Evolutionary conservation across 2,797 vertebrate species (phyloP), one percentile per base, ranked within the genome.

Genomic region (Otolemur crassicaudatus): DNA sequence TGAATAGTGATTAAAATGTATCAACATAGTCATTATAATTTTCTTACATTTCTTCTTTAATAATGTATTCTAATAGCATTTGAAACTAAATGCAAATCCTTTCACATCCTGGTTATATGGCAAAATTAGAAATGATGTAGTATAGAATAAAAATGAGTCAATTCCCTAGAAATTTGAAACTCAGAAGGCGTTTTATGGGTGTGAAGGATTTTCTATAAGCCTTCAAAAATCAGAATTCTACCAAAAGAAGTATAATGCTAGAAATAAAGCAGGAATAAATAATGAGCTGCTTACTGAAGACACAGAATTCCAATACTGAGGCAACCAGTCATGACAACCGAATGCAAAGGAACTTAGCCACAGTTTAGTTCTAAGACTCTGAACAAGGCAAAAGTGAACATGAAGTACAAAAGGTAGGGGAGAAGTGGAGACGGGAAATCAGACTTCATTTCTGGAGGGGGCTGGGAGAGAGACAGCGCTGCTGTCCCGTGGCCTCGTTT

Each of bases 51-150:
- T 77, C 12, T 77, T 40, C 37, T 70, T 81, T 72, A 91, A 27
- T 94, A 91, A 96, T 87, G 11, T 94, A 95, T 87, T 88, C 95
- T 95, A 72, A 69, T 96, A 95, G 82, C 75, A 92, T 37, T 65
- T 46, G 43, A 83, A 75, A 95, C 81, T 85, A 95, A 95, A 87
- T 92, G 63, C n/a, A 97, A 87, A 85, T 72, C 14, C 61, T 90
- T 97, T 92, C 67, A 80, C 58, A 92, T 34, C 10, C 23, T 91
- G 61, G 93, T 22, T 94, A 19, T 92, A 43, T 60, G 53, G 29
- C 77, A 53, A 94, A 92, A 77, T 31, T 69, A 84, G 58, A 65
- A 83, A 94, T 70, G 37, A 67, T 88, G n/a, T 67, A 88, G 49
- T 91, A 43, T n/a, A 75, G 46, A 82, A 90, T 75, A 60, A 70